These are phyloP conservation scores for Chiridota heheva DNA, from an alignment of 35 echinoderm and acorn worm genomes.

Conservation along the genomic window DNA sequence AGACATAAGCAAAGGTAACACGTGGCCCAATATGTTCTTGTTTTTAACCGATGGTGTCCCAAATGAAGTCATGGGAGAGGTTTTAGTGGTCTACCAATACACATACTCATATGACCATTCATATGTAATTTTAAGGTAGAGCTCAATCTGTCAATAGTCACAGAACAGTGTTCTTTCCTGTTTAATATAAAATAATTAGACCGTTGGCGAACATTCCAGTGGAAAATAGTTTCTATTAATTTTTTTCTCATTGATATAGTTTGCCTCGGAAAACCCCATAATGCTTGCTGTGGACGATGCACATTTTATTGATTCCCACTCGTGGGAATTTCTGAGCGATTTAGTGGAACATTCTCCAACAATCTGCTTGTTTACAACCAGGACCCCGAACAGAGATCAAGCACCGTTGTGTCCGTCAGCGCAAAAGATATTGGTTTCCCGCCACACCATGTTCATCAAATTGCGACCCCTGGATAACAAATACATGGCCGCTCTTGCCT, in stretches of 20 bases:
- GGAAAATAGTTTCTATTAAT: too few relatives aligned
- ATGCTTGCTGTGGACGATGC: conserved; percentile 92
- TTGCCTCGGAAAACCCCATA: conserved; percentile 54
- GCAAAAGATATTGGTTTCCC: conserved; percentile 40
- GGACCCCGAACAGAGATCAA: conserved; percentile 54
- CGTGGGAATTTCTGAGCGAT: conserved; percentile 89
- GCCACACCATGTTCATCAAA: conserved; percentile 71
- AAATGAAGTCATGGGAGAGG: too few relatives aligned
- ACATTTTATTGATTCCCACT: conserved; percentile 88
- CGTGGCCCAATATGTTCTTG: too few relatives aligned
- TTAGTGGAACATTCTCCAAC: conserved; percentile 70
- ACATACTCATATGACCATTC: too few relatives aligned
- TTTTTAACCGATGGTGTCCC: too few relatives aligned
- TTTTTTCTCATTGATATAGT: conserved; percentile 31
- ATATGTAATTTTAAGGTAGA: too few relatives aligned
- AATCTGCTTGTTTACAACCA: conserved; percentile 70
- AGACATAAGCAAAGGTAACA: too few relatives aligned
- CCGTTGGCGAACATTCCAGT: too few relatives aligned
- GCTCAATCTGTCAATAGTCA: too few relatives aligned
- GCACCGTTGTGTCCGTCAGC: conserved; percentile 52
- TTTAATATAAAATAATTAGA: too few relatives aligned
- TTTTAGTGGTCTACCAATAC: too few relatives aligned
- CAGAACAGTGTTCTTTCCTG: too few relatives aligned
- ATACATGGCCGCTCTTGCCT: conserved; percentile 83
- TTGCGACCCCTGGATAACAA: conserved; percentile 50